Evolutionary conservation across 2,888 invertebrate species (phyloP), one percentile per base, ranked within the genome.

Genomic region (Microctonus hyperodae): DNA sequence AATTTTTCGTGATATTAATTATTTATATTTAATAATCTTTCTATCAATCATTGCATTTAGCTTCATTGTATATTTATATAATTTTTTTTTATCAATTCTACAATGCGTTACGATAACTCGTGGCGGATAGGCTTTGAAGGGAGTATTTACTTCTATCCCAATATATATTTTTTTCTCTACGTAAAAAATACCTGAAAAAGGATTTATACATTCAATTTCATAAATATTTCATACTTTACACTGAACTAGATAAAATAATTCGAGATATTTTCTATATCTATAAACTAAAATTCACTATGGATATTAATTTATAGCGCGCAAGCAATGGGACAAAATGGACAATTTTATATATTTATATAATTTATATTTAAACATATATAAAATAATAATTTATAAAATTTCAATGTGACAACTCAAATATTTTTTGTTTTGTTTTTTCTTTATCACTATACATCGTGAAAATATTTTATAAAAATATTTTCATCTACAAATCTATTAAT

Each of bases 41-140:
- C n/a, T n/a, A n/a, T n/a, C n/a, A n/a, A n/a, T n/a, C n/a, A n/a
- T 33, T 20, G 0, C 25, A 37, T 33, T 23, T 31, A 16, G 33
- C 16, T 23, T n/a, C n/a, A n/a, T 62, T 53, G 50, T 22, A 44
- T 20, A 20, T 48, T 11, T 25, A 60, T 56, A 28, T 44, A 48
- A 37, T n/a, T 22, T 53, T 0, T 25, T 33, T 31, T 56, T 4
- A 6, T 5, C 1, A 16, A 44, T 44, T 28, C 22, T 28, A 28
- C 23, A 22, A 23, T 16, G 22, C 25, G 10, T 28, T 63, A 67
- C 67, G 67, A 67, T 67, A 67, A 67, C 67, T 67, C 67, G 63
- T 67, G 67, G 67, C 67, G 67, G 67, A 67, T 67, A 67, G 67
- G 67, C 63, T 57, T 67, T 13, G 35, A 9, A 28, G 55, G 31